Base-by-base conservation (phyloP, 2,888 invertebrate genomes). In the Gisinianus flammeolus region DNA sequence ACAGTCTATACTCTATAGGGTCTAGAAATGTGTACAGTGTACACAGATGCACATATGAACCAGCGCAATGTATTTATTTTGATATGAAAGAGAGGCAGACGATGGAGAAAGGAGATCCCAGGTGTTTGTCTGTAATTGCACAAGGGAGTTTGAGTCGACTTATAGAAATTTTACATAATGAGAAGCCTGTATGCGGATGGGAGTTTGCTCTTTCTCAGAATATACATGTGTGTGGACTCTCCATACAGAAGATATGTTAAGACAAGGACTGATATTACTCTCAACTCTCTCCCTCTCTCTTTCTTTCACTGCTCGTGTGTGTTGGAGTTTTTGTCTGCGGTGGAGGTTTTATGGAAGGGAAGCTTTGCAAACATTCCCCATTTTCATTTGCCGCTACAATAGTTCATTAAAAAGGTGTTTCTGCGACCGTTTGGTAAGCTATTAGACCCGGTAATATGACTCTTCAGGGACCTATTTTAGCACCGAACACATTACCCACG, bases 351-450 rank as follows among this genome's bases (percentile, higher is more conserved):
- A 69, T 77, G 74, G 75, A 81, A 71, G 70, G 81, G 80, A 44
- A 80, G 80, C 79, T 81, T 81, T 81, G 79, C 72, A 77, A 81
- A 81, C 80, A 81, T 81, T 81, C 79, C 87, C 86, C 87, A 86
- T 88, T 88, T 88, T 86, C 87, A 86, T 88, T 88, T 88, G 87
- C 87, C 86, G 87, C 86, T 86, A 87, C 88, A 88, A 88, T 88
- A 91, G 91, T 91, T 91, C 91, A 91, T 91, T 91, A 91, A 91
- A 91, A 91, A 91, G 91, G 91, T 91, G 91, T 91, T 91, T 90
- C 90, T 89, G 88, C 89, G 89, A 90, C 91, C 90, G 91, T 91
- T 91, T 90, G 89, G 90, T 89, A 89, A 89, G 90, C 90, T 90
- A 91, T 91, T 91, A 90, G 90, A 89, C 89, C 89, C 89, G 86